Base-by-base conservation (phyloP, 2,888 invertebrate genomes). In the Nineta flava region DNA sequence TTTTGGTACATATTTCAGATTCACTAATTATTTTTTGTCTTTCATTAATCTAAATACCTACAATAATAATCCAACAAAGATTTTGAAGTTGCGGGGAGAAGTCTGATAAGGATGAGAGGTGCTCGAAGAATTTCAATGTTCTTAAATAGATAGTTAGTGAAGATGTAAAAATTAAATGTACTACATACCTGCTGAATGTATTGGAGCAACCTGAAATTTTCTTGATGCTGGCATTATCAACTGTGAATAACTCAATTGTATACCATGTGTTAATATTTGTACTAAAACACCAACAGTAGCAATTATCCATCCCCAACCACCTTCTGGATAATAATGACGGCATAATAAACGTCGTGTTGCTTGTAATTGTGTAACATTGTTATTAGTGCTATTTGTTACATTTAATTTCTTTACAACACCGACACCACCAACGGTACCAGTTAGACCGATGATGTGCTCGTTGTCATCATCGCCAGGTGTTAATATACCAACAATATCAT, bases 281-380 rank as follows among this genome's bases (percentile, higher is more conserved):
- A 83, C 82, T 51, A 83, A 66, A 21, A 83, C 74, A 19, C 81
- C 80, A 55, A 84, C 84, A 48, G 77, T 73, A 46, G 83, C 77
- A 52, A 88, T 76, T 47, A 86, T 76, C 84, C 85, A 88, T 13
- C 88, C 87, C 87, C 87, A 88, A 12, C 87, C 87, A 3, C 87
- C 87, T 69, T 88, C 88, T 3, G 87, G 87, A 65, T 87, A 87
- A 68, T 87, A 87, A 57, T 87, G 82, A 32, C 82, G 72, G 50
- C 79, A 79, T 44, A 83, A 71, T 44, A 81, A 73, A 48, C 79
- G 70, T 9, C 79, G 72, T 1, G 80, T 79, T 1, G 80, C 79
- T 42, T 79, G 75, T 41, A 78, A 73, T 53, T 77, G 72, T 46
- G 72, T 50, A 7, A 44, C 44, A 44, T 44, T 44, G 26, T 44